A percentile compares a stretch with the other conserved stretches of the same genome.
phyloP scores from a whole-genome alignment of 2,888 invertebrate species.

The Sesia apiformis region DNA sequence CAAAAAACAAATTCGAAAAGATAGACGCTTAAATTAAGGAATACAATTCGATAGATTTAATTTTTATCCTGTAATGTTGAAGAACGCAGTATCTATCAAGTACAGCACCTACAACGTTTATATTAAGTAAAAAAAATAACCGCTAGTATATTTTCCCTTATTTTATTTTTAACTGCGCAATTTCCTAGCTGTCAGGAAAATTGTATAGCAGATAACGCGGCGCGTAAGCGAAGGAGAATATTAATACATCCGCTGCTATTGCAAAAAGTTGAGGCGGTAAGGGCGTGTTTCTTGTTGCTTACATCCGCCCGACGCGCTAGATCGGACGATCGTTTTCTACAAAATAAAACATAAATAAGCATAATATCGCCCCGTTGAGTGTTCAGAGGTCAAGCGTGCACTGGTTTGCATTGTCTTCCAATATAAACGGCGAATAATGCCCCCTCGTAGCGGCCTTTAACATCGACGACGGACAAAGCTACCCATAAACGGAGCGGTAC shows the following conservation, averaged over 20 bases:
- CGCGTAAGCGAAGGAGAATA: constrained; percentile 25
- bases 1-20: too few species aligned
- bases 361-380: constrained; percentile 27
- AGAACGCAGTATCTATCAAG: too few species aligned
- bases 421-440: constrained; percentile 23
- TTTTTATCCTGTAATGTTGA: too few species aligned
- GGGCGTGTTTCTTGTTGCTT: constrained; percentile 31
- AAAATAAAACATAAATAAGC: constrained; percentile 56
- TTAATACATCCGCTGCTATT: constrained; percentile 47
- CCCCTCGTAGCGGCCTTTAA: constrained; percentile 22
- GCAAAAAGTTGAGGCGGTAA: constrained; percentile 32
- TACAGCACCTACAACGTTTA: background rate
- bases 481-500: constrained; percentile 24
- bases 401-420: constrained; percentile 49
- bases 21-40: too few species aligned
- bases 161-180: background rate
- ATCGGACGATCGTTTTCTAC: constrained; percentile 36
- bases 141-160: background rate
- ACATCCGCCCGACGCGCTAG: constrained; percentile 32
- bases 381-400: constrained; percentile 45
- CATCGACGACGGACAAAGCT: constrained; percentile 28
- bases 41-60: too few species aligned
- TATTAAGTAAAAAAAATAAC: background rate
- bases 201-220: constrained; percentile 15
- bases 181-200: constrained; percentile 2